Conservation (phyloP, 1,140 invertebrate species). For the Macrotrachela quadricornifera region DNA sequence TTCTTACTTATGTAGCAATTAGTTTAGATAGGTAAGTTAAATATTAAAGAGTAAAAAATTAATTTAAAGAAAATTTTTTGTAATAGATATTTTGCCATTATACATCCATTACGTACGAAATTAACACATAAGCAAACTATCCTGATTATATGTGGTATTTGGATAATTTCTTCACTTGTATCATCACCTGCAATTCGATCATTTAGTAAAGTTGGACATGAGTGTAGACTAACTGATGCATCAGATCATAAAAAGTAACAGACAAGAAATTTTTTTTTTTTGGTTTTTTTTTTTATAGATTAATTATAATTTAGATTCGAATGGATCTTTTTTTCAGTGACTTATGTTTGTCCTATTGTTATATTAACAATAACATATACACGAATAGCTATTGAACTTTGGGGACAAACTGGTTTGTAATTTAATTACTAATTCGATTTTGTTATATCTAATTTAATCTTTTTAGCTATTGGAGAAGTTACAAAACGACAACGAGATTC, state of each 20-base stretch:
- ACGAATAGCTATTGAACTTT: constrained; percentile 65
- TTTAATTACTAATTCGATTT: too few relatives aligned
- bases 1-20: constrained; percentile 79
- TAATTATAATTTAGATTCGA: not conserved
- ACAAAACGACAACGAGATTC: constrained; percentile 46
- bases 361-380: constrained; percentile 67
- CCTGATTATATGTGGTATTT: constrained; percentile 54
- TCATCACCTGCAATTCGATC: constrained; percentile 23
- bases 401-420: constrained; percentile 37
- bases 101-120: constrained; percentile 58
- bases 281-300: too few relatives aligned
- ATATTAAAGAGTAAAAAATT: constrained; percentile 11
- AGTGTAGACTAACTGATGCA: not conserved
- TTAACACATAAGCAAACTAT: constrained; percentile 55
- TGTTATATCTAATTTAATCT: constrained; percentile 16
- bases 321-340: constrained; percentile 33
- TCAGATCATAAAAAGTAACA: not conserved
- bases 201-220: not conserved
- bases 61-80: constrained; percentile 6
- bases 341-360: constrained; percentile 69
- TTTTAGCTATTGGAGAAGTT: constrained; percentile 62
- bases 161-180: constrained; percentile 51
- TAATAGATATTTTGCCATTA: constrained; percentile 69
- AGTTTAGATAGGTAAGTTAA: constrained; percentile 70
- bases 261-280: too few relatives aligned